Evolutionary conservation across 2,113 vertebrate species (phyloP).

Genomic region (Notarius quadriscutis): DNA sequence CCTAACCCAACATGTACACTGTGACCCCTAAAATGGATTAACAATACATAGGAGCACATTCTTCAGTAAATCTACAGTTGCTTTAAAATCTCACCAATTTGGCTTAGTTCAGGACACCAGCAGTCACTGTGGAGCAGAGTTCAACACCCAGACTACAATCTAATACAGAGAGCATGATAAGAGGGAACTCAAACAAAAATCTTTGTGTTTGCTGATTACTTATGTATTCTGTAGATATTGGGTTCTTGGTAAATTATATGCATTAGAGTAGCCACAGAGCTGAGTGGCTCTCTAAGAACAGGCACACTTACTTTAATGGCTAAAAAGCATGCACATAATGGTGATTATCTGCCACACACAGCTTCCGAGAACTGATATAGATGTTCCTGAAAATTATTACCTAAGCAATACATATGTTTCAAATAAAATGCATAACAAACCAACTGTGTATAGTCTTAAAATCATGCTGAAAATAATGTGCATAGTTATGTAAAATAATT

Average conservation of each 20-base stretch:
- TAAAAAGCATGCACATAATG: background rate
- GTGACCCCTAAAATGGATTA: background rate
- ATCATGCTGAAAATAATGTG: background rate
- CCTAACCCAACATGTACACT: background rate
- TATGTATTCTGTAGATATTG: background rate
- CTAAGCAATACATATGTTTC: background rate
- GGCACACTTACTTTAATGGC: background rate
- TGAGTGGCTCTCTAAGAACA: conserved; percentile 15
- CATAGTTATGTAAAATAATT: background rate
- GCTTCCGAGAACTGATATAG: background rate
- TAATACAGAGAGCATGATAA: background rate
- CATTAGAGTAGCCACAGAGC: conserved; percentile 3
- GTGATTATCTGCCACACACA: background rate
- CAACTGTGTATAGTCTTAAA: background rate
- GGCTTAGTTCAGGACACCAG: background rate
- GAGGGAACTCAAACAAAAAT: background rate
- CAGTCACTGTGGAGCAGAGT: background rate
- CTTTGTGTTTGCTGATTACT: background rate
- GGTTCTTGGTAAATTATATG: conserved; percentile 5
- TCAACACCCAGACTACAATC: background rate
- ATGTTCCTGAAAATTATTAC: background rate
- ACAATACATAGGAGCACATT: background rate
- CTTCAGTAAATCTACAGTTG: background rate
- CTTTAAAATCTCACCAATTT: background rate
- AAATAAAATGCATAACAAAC: background rate